Evolutionary conservation across 1,140 invertebrate species (phyloP).

Genomic region (Drosophila sulfurigaster): DNA sequence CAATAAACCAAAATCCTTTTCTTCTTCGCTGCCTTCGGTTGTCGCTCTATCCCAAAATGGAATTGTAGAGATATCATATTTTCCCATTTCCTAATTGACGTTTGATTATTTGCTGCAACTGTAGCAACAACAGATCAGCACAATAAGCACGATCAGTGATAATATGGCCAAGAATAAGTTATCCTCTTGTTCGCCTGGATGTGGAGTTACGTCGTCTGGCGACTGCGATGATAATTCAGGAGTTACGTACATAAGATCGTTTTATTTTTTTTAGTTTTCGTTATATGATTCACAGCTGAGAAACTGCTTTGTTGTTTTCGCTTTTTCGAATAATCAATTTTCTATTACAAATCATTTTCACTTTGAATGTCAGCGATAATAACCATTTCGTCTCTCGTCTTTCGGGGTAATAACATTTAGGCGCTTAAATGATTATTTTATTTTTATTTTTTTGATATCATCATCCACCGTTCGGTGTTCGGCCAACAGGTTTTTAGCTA

Average conservation of each 20-base stretch:
- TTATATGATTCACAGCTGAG: slow-evolving; percentile 16
- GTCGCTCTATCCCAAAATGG: background rate
- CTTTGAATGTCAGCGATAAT: slow-evolving; percentile 51
- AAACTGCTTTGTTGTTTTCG: slow-evolving; percentile 24
- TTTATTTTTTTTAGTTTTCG: slow-evolving; percentile 9
- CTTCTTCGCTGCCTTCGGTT: background rate
- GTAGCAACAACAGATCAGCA: slow-evolving; percentile 25
- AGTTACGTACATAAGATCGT: background rate
- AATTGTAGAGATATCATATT: background rate
- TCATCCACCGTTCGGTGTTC: slow-evolving; percentile 34
- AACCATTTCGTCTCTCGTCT: background rate
- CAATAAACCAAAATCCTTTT: background rate
- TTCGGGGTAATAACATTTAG: slow-evolving; percentile 49
- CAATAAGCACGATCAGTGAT: slow-evolving; percentile 4
- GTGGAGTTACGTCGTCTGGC: background rate
- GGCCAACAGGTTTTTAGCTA: slow-evolving; percentile 61
- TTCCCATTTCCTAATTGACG: background rate
- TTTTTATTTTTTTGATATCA: slow-evolving; percentile 51
- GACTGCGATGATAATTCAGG: background rate
- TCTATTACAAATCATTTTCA: slow-evolving; percentile 59
- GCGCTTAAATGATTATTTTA: slow-evolving; percentile 46
- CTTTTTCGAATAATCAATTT: slow-evolving; percentile 21
- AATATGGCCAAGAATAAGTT: background rate
- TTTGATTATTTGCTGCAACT: slow-evolving; percentile 15
- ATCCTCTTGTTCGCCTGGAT: slow-evolving; percentile 12